Base-by-base conservation (phyloP, 2,113 vertebrate genomes). In the Dipodomys merriami region DNA sequence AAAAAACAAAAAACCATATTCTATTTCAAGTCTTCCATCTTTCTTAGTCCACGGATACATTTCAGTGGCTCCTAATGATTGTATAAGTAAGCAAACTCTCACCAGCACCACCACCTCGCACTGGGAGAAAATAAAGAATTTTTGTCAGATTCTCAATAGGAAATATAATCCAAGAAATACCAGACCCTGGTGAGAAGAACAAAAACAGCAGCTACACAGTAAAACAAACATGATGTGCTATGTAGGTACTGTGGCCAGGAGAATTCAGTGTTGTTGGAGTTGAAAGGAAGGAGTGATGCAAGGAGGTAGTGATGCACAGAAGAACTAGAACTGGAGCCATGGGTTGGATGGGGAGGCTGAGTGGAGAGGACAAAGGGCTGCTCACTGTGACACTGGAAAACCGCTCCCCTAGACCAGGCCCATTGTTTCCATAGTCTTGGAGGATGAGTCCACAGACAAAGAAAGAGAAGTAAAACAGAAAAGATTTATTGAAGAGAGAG, bases 61-160 rank as follows among this genome's bases (percentile, higher is more conserved):
- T 33, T 82, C 39, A 93, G 13, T 7, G 23, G 5, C 62, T 60
- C 74, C 62, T 39, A 68, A 44, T 12, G 83, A 8, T 46, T 29
- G 39, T 39, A 39, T 88, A 10, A n/a, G 7, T 81, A 72, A 53
- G 39, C 39, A 22, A 22, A 30, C 79, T 85, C 60, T 85, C 62
- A 39, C 53, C 67, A 67, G 39, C 39, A 39, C 39, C 39, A 22
- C 9, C 27, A 27, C 68, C 44, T 33, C 13, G 9, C 3, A 30
- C n/a, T 6, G 33, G 12, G 68, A 74, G 8, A 25, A 93, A 88
- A 81, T 65, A 39, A 33, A 82, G 11, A 57, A 22, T 20, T 84
- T 80, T 87, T 71, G 74, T 80, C 44, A 60, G 5, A 68, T 82
- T 89, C 81, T 92, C 29, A 49, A n/a, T 67, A 86, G 33, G 15